These are phyloP conservation scores for Drosophila gaucha DNA, from an alignment of 2,888 invertebrate species.

Conservation along the genomic window DNA sequence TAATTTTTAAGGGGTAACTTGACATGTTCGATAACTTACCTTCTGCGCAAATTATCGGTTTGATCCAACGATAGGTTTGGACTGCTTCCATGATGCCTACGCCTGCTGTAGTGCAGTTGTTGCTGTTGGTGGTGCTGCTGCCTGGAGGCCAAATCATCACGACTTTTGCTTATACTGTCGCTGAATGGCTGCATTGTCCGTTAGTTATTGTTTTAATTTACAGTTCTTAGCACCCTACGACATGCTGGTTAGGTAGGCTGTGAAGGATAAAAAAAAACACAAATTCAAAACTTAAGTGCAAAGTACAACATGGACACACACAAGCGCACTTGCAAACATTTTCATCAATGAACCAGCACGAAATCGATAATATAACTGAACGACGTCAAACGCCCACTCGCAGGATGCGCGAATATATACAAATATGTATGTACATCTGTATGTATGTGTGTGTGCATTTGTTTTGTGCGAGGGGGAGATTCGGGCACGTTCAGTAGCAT, in stretches of 20 bases:
- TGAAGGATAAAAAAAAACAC: constrained; percentile 6
- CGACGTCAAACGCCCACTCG: constrained; percentile 41
- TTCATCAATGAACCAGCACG: constrained; percentile 53
- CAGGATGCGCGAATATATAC: constrained; percentile 43
- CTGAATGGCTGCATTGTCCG: constrained; percentile 83
- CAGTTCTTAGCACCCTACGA: constrained; percentile 52
- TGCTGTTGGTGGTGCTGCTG: constrained; percentile 63
- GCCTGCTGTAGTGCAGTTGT: constrained; percentile 61
- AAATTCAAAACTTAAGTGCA: constrained; percentile 7
- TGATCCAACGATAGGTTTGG: constrained; percentile 81
- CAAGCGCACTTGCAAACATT: background rate
- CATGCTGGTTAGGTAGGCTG: constrained; percentile 53
- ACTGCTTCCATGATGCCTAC: constrained; percentile 81
- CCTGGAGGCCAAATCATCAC: constrained; percentile 82
- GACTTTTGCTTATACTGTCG: constrained; percentile 83
- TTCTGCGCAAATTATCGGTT: constrained; percentile 82
- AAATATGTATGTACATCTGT: constrained; percentile 1
- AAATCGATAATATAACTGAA: constrained; percentile 51
- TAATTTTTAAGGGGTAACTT: background rate
- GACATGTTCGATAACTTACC: constrained; percentile 67
- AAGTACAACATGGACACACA: background rate
- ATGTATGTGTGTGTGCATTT: constrained; percentile 14
- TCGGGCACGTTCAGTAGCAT: constrained; percentile 30
- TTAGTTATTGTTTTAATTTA: constrained; percentile 23
- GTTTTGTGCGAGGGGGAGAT: constrained; percentile 8